phyloP scores from a whole-genome alignment of 2,797 vertebrate species.

The Dendrocincla fuliginosa region DNA sequence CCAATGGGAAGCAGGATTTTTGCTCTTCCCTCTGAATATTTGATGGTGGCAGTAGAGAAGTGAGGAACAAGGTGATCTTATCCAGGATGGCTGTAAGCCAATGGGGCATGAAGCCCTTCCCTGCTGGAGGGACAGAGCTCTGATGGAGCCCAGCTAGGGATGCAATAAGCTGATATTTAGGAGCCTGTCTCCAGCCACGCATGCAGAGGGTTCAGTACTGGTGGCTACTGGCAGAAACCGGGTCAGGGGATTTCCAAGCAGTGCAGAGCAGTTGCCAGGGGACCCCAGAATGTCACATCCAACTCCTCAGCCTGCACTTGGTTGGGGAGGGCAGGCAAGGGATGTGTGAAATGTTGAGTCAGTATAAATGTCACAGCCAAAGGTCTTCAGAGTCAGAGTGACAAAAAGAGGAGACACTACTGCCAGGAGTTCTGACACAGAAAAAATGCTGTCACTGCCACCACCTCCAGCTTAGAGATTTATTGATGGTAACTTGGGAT shows the following conservation, averaged over 20 bases:
- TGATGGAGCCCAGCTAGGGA: not conserved
- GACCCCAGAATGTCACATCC: conserved; percentile 31
- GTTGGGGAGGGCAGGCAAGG: fast-evolving
- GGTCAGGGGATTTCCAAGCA: not conserved
- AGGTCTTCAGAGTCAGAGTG: conserved; percentile 41
- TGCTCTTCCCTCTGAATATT: not conserved
- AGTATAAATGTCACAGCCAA: conserved; percentile 33
- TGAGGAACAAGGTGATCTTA: not conserved
- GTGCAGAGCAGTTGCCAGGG: not conserved
- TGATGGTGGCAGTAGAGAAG: not conserved
- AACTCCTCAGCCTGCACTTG: conserved; percentile 21
- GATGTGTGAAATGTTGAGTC: conserved; percentile 35
- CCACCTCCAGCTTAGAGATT: conserved; percentile 41
- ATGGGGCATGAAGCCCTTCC: not conserved
- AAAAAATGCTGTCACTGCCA: conserved; percentile 49
- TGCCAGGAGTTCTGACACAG: conserved; percentile 46
- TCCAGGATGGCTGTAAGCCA: not conserved
- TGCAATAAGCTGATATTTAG: not conserved
- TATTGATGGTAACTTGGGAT: conserved; percentile 66
- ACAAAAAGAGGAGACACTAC: conserved; percentile 36
- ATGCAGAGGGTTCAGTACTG: fast-evolving
- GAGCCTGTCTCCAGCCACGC: not conserved
- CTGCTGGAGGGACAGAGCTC: not conserved
- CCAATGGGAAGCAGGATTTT: not conserved
- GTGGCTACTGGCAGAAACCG: not conserved